Evolutionary conservation across 2,888 invertebrate genomes (phyloP), one percentile per base, ranked within the genome.

Genomic region (Lacanobia oleracea): DNA sequence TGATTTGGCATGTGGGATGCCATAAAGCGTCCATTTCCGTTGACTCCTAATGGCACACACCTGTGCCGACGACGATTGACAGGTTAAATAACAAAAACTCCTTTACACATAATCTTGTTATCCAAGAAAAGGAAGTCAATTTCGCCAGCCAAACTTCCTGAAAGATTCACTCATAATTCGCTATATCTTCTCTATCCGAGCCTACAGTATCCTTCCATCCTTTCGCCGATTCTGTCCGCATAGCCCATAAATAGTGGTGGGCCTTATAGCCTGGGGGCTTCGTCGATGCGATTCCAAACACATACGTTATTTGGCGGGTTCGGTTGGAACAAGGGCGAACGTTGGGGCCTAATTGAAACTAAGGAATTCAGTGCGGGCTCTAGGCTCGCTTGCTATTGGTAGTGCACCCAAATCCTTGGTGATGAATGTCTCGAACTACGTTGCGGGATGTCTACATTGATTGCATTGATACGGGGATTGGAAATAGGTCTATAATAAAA

Each of bases 271-370:
- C 72, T 43, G 43, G 67, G 83, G 77, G 83, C 57, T 74, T 71
- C 72, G 73, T 68, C 71, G 76, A 79, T 79, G 67, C 82, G 75
- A 83, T 83, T 84, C 82, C 78, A 72, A 83, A 85, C 85, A 87
- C 81, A 86, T 82, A 81, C 75, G 83, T 83, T 84, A 86, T 83
- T 85, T 77, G 83, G 84, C 72, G 76, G 78, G 79, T 65, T 57
- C 73, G 67, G 68, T 64, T 60, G 75, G 76, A 84, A 76, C 78
- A 85, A 83, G 77, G 80, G 74, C 69, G 75, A 82, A 65, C 70
- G 79, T 75, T 72, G 75, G 83, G 72, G 77, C 77, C 76, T 86
- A 87, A 87, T 87, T 87, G 87, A 87, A 87, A 83, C 80, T 84
- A 83, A 81, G 87, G 77, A 83, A 86, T 87, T 85, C 83, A 79